These are phyloP conservation scores for Euborellia annulipes DNA, from an alignment of 1,140 invertebrate genomes.

Conservation along the genomic window DNA sequence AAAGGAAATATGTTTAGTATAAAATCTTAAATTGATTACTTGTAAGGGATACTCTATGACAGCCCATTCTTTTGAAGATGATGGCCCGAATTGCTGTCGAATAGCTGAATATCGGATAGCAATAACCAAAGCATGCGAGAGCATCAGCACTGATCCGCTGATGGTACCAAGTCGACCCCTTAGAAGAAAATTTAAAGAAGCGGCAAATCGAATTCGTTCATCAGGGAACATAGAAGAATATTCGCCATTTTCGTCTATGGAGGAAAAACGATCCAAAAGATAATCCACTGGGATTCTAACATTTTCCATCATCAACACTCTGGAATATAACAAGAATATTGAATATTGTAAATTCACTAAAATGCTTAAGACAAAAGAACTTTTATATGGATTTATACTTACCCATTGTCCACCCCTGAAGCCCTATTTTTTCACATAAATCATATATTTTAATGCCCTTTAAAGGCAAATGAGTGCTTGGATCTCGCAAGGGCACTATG, in stretches of 20 bases:
- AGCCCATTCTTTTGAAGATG: constrained; percentile 41
- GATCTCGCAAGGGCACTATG: constrained; percentile 60
- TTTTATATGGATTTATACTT: too few relatives aligned
- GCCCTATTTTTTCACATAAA: constrained; percentile 65
- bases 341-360: too few relatives aligned
- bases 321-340: too few relatives aligned
- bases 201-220: constrained; percentile 19
- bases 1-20: constrained; percentile 2
- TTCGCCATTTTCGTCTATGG: constrained; percentile 57
- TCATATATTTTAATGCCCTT: constrained; percentile 65
- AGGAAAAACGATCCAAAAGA: not conserved
- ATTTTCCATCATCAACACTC: too few relatives aligned
- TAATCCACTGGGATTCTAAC: too few relatives aligned
- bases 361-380: too few relatives aligned
- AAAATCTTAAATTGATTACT: constrained; percentile 22
- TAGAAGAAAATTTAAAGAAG: constrained; percentile 43
- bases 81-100: constrained; percentile 61
- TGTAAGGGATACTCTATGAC: constrained; percentile 75
- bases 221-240: constrained; percentile 36
- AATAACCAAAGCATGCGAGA: constrained; percentile 54
- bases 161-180: constrained; percentile 60
- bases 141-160: constrained; percentile 47
- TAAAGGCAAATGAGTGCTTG: constrained; percentile 46
- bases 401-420: constrained; percentile 71
- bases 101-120: constrained; percentile 66